Base-by-base conservation (phyloP, 2,113 vertebrate species). In the Todiramphus saurophagus region DNA sequence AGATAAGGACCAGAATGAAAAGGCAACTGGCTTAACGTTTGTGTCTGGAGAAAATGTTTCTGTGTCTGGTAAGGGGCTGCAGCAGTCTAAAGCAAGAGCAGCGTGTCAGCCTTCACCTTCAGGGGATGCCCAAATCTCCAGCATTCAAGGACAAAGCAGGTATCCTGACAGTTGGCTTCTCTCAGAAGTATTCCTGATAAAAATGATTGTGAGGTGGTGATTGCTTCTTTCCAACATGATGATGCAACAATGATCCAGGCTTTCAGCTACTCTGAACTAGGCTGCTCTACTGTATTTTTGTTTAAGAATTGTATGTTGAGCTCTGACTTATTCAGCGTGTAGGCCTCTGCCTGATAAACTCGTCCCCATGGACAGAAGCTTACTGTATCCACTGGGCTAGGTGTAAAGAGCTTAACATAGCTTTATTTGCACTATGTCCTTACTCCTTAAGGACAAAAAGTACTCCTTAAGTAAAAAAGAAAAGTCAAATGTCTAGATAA, bases 1-100 rank as follows among this genome's bases (percentile, higher is more conserved):
- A 95, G 81, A 83, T 80, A 80, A 92, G 31, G 81, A 75, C 69
- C 51, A 82, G 92, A 90, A 94, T 92, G 75, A 85, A 90, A 95
- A 91, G 82, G 56, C 87, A 90, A 24, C 79, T 90, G 90, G 43
- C 55, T 31, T 88, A 63, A 85, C 83, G 68, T 83, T 80, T 94
- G 25, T 82, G 58, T 91, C 90, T 93, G 63, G 60, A 83, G 63
- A 39, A 93, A 27, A 87, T 28, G 12, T 80, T 88, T 21, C 31
- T 6, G 35, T 37, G 53, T 48, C 78, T 91, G 50, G 25, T 80
- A 58, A 41, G 63, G 37, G 16, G 31, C 1, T 6, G 67, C 66
- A 83, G 35, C 43, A 56, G 31, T 12, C 69, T 79, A 68, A 79
- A 93, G 68, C 19, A 84, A 74, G 69, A 72, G 33, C 46, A 64